Conservation (phyloP, 2,888 invertebrate genomes). For the Macrosoma leucophasiata region DNA sequence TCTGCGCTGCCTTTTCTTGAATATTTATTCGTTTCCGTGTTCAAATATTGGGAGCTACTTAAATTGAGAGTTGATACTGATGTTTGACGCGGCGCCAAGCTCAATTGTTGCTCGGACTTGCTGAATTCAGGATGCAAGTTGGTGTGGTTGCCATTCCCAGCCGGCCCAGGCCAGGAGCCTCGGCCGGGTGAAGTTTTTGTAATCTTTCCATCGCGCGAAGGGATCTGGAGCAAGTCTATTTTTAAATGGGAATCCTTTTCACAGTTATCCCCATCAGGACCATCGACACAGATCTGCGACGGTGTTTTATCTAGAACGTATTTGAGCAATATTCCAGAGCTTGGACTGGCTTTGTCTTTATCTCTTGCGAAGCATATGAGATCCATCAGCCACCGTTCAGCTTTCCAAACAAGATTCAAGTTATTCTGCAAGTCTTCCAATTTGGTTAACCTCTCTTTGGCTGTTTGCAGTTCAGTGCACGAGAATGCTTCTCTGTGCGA, state of each 20-base stretch:
- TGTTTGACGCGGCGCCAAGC: constrained; percentile 68
- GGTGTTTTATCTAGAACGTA: constrained; percentile 55
- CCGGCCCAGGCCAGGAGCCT: constrained; percentile 92
- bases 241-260: constrained; percentile 62
- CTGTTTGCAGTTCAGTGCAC: constrained; percentile 87
- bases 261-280: constrained; percentile 51
- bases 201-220: constrained; percentile 83
- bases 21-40: constrained; percentile 57
- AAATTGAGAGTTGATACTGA: constrained; percentile 70
- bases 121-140: constrained; percentile 83
- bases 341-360: constrained; percentile 58
- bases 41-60: constrained; percentile 72
- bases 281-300: constrained; percentile 41
- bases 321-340: constrained; percentile 68
- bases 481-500: constrained; percentile 97
- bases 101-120: constrained; percentile 87
- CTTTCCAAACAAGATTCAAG: constrained; percentile 94
- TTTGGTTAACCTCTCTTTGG: constrained; percentile 88
- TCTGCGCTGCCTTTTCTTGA: constrained; percentile 77
- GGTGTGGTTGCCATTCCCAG: constrained; percentile 70
- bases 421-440: constrained; percentile 90
- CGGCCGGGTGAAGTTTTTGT: constrained; percentile 85
- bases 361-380: constrained; percentile 96
- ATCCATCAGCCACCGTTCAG: constrained; percentile 97
- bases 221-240: constrained; percentile 77